Conservation (phyloP, 2,797 vertebrate species). For the Otus scops region DNA sequence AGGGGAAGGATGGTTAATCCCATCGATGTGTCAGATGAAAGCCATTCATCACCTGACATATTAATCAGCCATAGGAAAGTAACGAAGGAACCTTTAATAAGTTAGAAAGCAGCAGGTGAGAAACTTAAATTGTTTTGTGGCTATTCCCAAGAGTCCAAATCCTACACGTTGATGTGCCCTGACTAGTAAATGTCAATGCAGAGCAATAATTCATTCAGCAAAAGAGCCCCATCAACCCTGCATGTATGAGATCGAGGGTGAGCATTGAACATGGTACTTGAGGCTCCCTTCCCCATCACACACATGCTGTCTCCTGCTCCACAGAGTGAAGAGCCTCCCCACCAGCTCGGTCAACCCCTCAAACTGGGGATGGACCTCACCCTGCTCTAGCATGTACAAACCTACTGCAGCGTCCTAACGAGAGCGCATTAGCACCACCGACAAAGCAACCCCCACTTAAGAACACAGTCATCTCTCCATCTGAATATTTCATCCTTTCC, state of each 20-base stretch:
- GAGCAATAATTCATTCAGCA: background rate
- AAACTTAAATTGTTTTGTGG: background rate
- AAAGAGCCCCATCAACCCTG: background rate
- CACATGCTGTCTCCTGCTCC: background rate
- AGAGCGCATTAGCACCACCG: background rate
- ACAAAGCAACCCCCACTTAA: background rate
- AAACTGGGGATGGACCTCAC: background rate
- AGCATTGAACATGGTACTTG: background rate
- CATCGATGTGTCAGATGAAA: background rate
- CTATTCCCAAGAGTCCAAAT: background rate
- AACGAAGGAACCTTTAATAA: slow-evolving; percentile 2
- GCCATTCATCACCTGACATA: slow-evolving; percentile 30
- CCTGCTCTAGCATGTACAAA: rapidly evolving
- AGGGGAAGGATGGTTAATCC: background rate
- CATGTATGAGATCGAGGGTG: rapidly evolving
- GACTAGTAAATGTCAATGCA: background rate
- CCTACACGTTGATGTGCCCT: background rate
- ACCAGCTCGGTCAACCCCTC: background rate
- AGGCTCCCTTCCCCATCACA: background rate
- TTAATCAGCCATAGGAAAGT: background rate
- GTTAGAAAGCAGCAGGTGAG: background rate
- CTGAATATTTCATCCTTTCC: background rate
- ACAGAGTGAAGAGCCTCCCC: rapidly evolving
- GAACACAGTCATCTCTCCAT: background rate
- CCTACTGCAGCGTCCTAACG: background rate